A percentile compares a stretch with the other conserved stretches of the same genome.
Conservation (phyloP, 2,113 vertebrate genomes). For the Thryonomys swinderianus region DNA sequence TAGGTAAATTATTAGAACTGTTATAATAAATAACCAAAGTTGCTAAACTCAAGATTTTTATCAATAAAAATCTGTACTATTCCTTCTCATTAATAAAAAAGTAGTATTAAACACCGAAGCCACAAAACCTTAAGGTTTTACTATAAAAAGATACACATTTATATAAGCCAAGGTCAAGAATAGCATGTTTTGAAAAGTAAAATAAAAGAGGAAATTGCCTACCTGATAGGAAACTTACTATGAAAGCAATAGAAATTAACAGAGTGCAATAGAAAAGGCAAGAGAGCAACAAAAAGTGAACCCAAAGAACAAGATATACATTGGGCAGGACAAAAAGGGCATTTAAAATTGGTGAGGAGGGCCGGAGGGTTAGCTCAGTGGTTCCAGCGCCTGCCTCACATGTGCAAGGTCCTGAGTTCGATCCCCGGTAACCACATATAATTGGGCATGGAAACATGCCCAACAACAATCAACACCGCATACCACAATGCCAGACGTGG, state of each 20-base stretch:
- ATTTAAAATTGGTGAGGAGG: not conserved
- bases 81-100: not conserved
- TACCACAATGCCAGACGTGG: no score
- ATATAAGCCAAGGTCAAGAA: not conserved
- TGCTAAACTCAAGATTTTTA: slow-evolving; percentile 17
- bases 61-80: not conserved
- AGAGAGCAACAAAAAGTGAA: not conserved
- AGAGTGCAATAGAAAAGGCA: not conserved
- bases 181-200: not conserved
- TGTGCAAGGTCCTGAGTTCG: no score
- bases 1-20: not conserved
- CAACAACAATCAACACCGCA: no score
- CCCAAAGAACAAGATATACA: not conserved
- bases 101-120: not conserved
- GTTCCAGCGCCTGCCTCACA: no score
- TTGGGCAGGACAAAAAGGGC: not conserved
- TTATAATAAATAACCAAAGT: not conserved
- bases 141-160: not conserved
- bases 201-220: not conserved
- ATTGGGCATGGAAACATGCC: no score
- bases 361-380: no score
- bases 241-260: not conserved
- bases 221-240: not conserved
- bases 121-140: not conserved
- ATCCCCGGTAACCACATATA: no score